phyloP scores from a whole-genome alignment of 2,888 invertebrate species.

The Dexiosoma caninum region DNA sequence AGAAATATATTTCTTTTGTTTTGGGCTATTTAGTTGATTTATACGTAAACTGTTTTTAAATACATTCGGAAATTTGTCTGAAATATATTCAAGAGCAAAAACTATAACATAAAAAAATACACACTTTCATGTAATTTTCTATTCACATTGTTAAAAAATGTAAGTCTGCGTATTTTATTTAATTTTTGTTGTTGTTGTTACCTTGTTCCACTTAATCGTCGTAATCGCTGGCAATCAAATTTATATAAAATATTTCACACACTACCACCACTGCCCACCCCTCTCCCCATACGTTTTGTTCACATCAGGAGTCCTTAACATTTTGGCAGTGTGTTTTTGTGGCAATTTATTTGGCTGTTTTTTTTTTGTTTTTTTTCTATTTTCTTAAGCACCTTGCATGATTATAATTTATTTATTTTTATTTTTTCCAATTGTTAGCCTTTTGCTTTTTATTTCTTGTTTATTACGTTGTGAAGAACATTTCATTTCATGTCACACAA shows the following conservation, averaged over 20 bases:
- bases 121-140: conserved; percentile 44
- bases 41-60: conserved; percentile 58
- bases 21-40: conserved; percentile 55
- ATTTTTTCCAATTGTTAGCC: neutral
- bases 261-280: conserved; percentile 5
- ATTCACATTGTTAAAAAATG: conserved; percentile 20
- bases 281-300: neutral
- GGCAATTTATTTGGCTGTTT: neutral
- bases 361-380: neutral
- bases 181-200: conserved; percentile 48
- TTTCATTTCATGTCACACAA: conserved; percentile 22
- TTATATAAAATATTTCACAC: conserved; percentile 59
- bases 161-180: neutral
- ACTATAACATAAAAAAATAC: too few species aligned
- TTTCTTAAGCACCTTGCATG: conserved; percentile 38
- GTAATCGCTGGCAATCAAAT: conserved; percentile 60
- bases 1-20: conserved; percentile 19
- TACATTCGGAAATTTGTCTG: conserved; percentile 60
- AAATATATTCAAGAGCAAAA: conserved; percentile 37
- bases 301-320: conserved; percentile 2
- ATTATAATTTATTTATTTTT: neutral
- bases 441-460: neutral
- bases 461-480: neutral
- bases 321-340: conserved; percentile 3
- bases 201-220: conserved; percentile 60